phyloP scores from a whole-genome alignment of 2,888 invertebrate species.

The Epicampocera succincta region DNA sequence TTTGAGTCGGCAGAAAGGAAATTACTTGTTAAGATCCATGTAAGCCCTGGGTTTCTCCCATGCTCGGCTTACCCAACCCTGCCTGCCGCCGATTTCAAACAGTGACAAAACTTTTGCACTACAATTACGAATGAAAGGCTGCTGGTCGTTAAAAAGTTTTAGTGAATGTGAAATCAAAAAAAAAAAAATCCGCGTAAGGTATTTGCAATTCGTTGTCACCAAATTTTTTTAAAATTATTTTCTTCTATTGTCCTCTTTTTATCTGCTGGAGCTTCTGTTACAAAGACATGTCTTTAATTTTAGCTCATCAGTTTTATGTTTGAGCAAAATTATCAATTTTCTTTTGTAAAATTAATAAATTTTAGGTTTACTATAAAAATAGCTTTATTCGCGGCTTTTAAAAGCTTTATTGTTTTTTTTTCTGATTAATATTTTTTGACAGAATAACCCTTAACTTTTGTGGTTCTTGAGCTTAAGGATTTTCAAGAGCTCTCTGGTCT shows the following conservation, averaged over 20 bases:
- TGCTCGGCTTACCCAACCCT: too few relatives aligned
- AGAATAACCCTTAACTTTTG: constrained; percentile 26
- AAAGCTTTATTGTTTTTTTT: not conserved
- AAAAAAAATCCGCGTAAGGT: not conserved
- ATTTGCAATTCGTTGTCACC: not conserved
- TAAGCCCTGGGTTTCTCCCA: too few relatives aligned
- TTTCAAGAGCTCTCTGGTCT: constrained; percentile 33
- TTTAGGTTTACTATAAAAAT: constrained; percentile 37
- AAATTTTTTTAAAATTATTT: not conserved
- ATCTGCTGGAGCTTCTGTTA: constrained; percentile 16
- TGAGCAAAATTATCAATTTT: not conserved
- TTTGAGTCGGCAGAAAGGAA: too few relatives aligned
- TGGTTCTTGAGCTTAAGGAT: constrained; percentile 18
- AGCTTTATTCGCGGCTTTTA: constrained; percentile 21
- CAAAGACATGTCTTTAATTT: constrained; percentile 32
- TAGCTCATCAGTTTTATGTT: constrained; percentile 8
- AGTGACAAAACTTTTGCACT: too few relatives aligned
- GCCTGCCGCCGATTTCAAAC: too few relatives aligned
- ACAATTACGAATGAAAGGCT: too few relatives aligned
- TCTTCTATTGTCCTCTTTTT: not conserved
- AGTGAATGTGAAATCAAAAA: not conserved
- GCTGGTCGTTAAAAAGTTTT: too few relatives aligned
- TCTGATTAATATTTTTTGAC: not conserved
- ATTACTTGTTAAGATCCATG: too few relatives aligned
- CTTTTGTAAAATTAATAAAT: not conserved